Percentiles rank a stretch among this genome's conserved stretches.
phyloP scores from a whole-genome alignment of 2,888 invertebrate genomes.

The Thereva nobilitata region DNA sequence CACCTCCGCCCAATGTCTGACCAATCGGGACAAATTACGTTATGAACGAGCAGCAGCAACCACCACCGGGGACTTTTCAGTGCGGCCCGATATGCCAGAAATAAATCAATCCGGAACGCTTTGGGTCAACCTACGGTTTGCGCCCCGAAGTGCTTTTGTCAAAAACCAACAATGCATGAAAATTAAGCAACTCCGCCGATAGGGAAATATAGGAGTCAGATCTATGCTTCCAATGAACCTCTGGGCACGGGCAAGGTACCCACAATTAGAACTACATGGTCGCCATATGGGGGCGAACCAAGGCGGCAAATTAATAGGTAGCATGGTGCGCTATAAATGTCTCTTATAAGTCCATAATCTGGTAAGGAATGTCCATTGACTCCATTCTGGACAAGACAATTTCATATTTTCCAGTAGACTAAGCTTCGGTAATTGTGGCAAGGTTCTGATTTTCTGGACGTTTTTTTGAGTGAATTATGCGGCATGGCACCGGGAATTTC shows the following conservation, averaged over 20 bases:
- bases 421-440: neutral
- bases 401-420: conserved; percentile 22
- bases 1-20: conserved; percentile 15
- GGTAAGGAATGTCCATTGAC: neutral
- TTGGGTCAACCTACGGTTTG: conserved; percentile 20
- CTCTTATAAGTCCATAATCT: no score
- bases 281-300: no score
- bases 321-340: no score
- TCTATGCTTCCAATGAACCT: no score
- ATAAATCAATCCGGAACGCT: conserved; percentile 24
- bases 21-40: conserved; percentile 18
- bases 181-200: conserved; percentile 24
- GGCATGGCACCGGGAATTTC: conserved; percentile 13
- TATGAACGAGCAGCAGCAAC: no score
- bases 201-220: conserved; percentile 9
- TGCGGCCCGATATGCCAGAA: neutral
- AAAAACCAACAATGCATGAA: conserved; percentile 37
- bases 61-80: no score
- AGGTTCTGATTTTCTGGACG: conserved; percentile 12
- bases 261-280: no score
- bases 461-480: conserved; percentile 12
- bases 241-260: no score
- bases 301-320: no score
- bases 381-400: conserved; percentile 9
- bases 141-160: conserved; percentile 14